Percentiles rank a stretch among this genome's conserved stretches.
Conservation (phyloP, 2,888 invertebrate genomes). For the Saturnia japonica region DNA sequence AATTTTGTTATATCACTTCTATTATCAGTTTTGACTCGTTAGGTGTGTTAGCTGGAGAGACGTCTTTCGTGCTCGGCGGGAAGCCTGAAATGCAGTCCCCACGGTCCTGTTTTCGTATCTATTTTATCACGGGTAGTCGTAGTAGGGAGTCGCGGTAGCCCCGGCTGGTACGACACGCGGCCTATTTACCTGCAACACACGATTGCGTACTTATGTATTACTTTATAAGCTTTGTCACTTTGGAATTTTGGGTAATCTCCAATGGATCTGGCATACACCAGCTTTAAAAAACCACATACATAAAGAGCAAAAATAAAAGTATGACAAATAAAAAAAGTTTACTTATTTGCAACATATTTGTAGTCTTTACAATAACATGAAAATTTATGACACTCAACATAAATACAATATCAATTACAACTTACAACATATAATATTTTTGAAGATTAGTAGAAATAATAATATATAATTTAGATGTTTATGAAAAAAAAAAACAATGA, state of each 20-base stretch:
- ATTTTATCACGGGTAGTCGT: slow-evolving; percentile 59
- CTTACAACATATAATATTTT: neutral
- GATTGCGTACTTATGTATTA: slow-evolving; percentile 16
- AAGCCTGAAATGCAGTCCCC: slow-evolving; percentile 51
- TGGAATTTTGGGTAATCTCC: neutral
- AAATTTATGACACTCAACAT: too few relatives aligned
- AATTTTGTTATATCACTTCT: slow-evolving; percentile 13
- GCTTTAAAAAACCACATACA: too few relatives aligned
- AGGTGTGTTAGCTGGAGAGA: neutral
- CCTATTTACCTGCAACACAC: slow-evolving; percentile 46
- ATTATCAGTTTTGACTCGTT: neutral
- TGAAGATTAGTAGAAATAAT: neutral
- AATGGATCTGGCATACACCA: neutral
- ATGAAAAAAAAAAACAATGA: too few relatives aligned
- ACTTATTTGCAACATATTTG: too few relatives aligned
- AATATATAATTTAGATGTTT: neutral
- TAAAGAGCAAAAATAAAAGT: too few relatives aligned
- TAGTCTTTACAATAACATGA: too few relatives aligned
- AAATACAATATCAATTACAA: too few relatives aligned
- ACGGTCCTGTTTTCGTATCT: slow-evolving; percentile 58
- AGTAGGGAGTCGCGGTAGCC: slow-evolving; percentile 54
- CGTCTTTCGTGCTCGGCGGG: slow-evolving; percentile 39
- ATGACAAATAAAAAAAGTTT: too few relatives aligned
- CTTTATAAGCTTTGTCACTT: neutral
- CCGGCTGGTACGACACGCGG: slow-evolving; percentile 69